Percentiles rank a stretch among this genome's conserved stretches.
Evolutionary conservation across 2,888 invertebrate genomes (phyloP).

Genomic region (Mesorhabditis spiculigera): DNA sequence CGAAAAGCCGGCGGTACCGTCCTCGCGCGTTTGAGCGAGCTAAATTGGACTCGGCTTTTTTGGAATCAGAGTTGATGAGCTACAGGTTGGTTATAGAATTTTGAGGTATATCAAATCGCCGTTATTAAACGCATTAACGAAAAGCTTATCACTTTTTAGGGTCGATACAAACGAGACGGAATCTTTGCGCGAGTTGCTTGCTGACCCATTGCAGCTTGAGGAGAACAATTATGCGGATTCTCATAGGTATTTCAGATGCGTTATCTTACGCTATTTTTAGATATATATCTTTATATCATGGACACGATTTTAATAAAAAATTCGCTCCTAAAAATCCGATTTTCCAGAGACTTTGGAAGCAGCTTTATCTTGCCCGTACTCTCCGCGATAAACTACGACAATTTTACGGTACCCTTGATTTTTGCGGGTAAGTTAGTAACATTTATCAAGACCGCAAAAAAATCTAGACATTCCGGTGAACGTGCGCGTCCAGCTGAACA

Average conservation of each 20-base stretch:
- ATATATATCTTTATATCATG: neutral
- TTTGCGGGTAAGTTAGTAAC: slow-evolving; percentile 39
- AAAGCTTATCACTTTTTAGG: neutral
- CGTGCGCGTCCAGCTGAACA: slow-evolving; percentile 44
- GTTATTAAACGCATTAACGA: no score
- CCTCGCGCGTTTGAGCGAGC: neutral
- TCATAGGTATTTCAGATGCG: neutral
- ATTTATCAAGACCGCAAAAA: neutral
- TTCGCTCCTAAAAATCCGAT: neutral
- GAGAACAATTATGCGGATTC: neutral
- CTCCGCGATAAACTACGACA: slow-evolving; percentile 49
- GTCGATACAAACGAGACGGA: slow-evolving; percentile 1
- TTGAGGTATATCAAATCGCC: no score
- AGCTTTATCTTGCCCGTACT: slow-evolving; percentile 53
- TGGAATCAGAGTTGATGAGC: neutral
- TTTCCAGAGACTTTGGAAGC: slow-evolving; percentile 47
- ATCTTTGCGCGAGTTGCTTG: neutral
- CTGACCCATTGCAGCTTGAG: neutral
- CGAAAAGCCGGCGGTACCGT: neutral
- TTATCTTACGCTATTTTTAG: neutral
- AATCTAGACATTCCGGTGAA: slow-evolving; percentile 49
- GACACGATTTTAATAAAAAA: neutral
- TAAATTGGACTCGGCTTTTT: neutral
- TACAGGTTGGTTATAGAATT: neutral
- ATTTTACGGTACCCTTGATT: slow-evolving; percentile 50